Base-by-base conservation (phyloP, 2,797 vertebrate species). In the Tapirus indicus region DNA sequence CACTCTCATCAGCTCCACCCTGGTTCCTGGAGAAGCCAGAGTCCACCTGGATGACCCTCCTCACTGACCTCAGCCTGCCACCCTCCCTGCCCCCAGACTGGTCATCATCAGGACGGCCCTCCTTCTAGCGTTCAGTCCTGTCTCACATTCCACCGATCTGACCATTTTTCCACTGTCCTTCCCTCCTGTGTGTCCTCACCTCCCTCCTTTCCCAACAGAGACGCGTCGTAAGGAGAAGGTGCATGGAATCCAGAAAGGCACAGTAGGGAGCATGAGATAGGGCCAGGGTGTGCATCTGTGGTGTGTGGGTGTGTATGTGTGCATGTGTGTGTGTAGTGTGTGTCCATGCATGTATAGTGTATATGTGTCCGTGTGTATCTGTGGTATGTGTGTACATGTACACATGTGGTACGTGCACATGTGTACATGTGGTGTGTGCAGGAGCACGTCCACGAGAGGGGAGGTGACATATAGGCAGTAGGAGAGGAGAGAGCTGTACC, bases 391-490 rank as follows among this genome's bases (percentile, higher is more conserved):
- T n/a, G 32, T 38, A 13, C 5, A 8, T 17, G 47, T 38, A n/a
- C 13, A 2, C 17, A 6, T 84, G 23, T 23, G 17, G 11, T 25
- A 13, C 7, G n/a, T 20, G 27, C 1, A 0, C 32, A 12, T 49
- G 44, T 35, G 44, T 32, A 25, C 58, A 7, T 10, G 4, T 62
- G 77, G 29, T 14, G 9, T 69, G 35, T 6, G 69, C 0, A 1
- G 38, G 68, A 4, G 13, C 2, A 0, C 20, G 23, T 56, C 10
- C 0, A 0, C 3, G 8, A 25, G 35, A 52, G 58, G 14, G 17
- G 13, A 47, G 1, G 14, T 6, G 4, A 38, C 4, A 8, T 0
- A 9, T 6, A 6, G 56, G 56, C 6, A 3, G 1, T 0, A 0
- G 32, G 69, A 6, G 9, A 23, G 13, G 25, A 29, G 29, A 10